phyloP scores from a whole-genome alignment of 2,113 vertebrate genomes.

The Osmerus eperlanus region DNA sequence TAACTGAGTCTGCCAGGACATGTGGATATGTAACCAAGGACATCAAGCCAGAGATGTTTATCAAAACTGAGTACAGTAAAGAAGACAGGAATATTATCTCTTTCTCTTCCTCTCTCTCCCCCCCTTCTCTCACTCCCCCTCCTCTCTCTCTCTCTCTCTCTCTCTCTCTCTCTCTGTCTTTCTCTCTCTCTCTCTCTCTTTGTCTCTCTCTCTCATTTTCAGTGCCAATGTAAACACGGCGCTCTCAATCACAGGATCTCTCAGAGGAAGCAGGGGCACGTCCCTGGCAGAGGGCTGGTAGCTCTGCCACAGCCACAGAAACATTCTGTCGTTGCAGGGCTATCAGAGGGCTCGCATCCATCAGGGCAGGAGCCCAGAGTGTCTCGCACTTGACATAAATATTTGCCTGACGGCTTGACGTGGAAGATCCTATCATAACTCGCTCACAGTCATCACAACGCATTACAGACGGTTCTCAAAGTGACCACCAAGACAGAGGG shows the following conservation, averaged over 20 bases:
- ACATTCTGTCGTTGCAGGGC: constrained; percentile 48
- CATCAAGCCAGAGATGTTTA: neutral
- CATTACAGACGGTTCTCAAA: constrained; percentile 53
- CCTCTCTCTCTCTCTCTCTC: constrained; percentile 41
- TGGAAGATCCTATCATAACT: constrained; percentile 67
- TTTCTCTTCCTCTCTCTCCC: constrained; percentile 2
- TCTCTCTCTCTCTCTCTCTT: constrained; percentile 11
- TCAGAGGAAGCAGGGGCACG: constrained; percentile 66
- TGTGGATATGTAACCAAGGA: constrained; percentile 9
- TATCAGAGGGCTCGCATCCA: constrained; percentile 62
- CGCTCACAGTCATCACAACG: constrained; percentile 57
- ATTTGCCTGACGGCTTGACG: constrained; percentile 67
- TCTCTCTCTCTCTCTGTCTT: constrained; percentile 26
- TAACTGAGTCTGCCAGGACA: constrained; percentile 19
- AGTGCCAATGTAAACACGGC: constrained; percentile 63
- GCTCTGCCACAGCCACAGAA: constrained; percentile 48
- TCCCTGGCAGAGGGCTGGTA: constrained; percentile 55
- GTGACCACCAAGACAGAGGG: constrained; percentile 64
- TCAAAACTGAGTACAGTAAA: constrained; percentile 29
- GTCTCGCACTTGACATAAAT: constrained; percentile 64
- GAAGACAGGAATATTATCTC: neutral
- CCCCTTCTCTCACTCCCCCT: neutral
- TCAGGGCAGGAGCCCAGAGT: constrained; percentile 47
- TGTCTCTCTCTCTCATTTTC: constrained; percentile 39
- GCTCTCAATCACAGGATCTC: constrained; percentile 69